phyloP scores from a whole-genome alignment of 2,113 vertebrate species.

The Spilogale gracilis region DNA sequence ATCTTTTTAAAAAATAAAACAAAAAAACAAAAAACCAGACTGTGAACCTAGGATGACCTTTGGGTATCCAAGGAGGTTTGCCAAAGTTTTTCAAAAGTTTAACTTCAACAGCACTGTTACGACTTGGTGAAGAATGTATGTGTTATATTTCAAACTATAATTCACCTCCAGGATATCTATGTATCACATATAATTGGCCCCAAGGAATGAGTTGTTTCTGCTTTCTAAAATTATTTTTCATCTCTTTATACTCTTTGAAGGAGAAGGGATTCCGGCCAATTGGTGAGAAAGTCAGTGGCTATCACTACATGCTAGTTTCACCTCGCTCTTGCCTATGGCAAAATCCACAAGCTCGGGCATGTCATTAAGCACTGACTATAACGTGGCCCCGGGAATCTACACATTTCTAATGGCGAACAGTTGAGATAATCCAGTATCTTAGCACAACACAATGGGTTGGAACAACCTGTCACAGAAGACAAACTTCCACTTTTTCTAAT shows the following conservation, averaged over 20 bases:
- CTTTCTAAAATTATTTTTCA: slow-evolving; percentile 67
- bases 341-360: slow-evolving; percentile 72
- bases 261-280: slow-evolving; percentile 69
- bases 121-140: background rate
- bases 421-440: slow-evolving; percentile 84
- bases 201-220: slow-evolving; percentile 72
- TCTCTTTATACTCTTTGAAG: background rate
- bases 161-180: slow-evolving; percentile 42
- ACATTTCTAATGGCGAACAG: slow-evolving; percentile 78
- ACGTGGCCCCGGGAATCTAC: slow-evolving; percentile 68
- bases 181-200: slow-evolving; percentile 68
- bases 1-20: too few relatives aligned
- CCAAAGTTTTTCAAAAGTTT: slow-evolving; percentile 34
- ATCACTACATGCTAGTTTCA: slow-evolving; percentile 71
- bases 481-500: slow-evolving; percentile 79
- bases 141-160: slow-evolving; percentile 1
- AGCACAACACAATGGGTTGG: slow-evolving; percentile 70
- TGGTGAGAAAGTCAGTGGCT: slow-evolving; percentile 82
- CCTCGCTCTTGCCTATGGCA: background rate
- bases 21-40: too few relatives aligned
- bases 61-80: slow-evolving; percentile 56
- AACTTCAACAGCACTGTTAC: background rate
- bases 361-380: slow-evolving; percentile 56
- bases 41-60: slow-evolving; percentile 19
- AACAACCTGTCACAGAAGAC: slow-evolving; percentile 71